A percentile compares a stretch with the other conserved stretches of the same genome.
These are phyloP conservation scores for Batillaria attramentaria DNA, from an alignment of 1,140 invertebrate species.

Conservation along the genomic window DNA sequence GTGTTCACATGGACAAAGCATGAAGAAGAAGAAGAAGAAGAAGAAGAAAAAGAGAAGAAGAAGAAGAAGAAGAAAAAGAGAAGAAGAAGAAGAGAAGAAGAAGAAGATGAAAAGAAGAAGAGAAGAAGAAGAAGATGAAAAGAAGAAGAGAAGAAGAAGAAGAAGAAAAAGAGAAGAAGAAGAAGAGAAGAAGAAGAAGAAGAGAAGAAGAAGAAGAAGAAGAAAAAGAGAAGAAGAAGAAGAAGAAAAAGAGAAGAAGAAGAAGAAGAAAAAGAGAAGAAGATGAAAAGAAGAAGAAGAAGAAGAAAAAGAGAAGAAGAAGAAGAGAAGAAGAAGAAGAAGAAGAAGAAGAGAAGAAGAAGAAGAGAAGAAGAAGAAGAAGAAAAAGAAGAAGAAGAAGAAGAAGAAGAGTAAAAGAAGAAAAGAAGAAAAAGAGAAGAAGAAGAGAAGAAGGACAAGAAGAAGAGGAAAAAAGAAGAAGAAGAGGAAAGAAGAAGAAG, in stretches of 20 bases:
- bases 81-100: slow-evolving; percentile 25
- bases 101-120: slow-evolving; percentile 11
- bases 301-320: slow-evolving; percentile 10
- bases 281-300: neutral
- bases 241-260: neutral
- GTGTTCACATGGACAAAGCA: too few species aligned
- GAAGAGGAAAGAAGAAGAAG: neutral
- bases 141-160: slow-evolving; percentile 18
- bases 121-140: slow-evolving; percentile 11
- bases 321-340: slow-evolving; percentile 4
- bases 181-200: slow-evolving; percentile 21
- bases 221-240: neutral
- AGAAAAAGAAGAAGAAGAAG: neutral
- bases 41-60: slow-evolving; percentile 25
- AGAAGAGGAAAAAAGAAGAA: neutral
- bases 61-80: slow-evolving; percentile 14
- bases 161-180: slow-evolving; percentile 9
- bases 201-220: slow-evolving; percentile 9
- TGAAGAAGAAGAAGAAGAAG: slow-evolving; percentile 21
- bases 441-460: neutral
- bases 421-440: neutral
- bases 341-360: neutral
- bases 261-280: slow-evolving; percentile 9
- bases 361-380: neutral
- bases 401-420: neutral